Evolutionary conservation across 2,888 invertebrate species (phyloP), one percentile per base, ranked within the genome.

Genomic region (Girardia tigrina): DNA sequence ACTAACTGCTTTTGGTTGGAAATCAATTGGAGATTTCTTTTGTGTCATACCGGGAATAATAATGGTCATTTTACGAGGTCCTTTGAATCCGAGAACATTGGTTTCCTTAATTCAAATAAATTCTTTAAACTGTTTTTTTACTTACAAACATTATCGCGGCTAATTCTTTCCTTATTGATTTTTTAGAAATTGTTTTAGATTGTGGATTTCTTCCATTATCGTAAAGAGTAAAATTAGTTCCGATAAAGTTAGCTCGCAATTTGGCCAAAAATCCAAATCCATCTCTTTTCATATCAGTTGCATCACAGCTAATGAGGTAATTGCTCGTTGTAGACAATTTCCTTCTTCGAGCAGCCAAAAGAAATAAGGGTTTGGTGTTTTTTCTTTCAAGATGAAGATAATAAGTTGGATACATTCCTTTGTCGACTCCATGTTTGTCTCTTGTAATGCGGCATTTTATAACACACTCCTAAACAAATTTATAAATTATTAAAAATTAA

Each of bases 291-390:
- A 98, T 85, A 86, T 98, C 95, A 0, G 95, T 97, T 0, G 97
- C 94, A 85, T 98, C 98, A 8, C 92, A 92, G 2, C 95, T 94
- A 80, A 98, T 92, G 75, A 98, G 87, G 84, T 98, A 98, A 86
- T 98, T 98, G 73, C 95, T 94, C 0, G 98, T 98, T 70, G 94
- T 89, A 80, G 94, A 95, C 86, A 95, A 94, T 88, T 99, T 99
- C 72, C 98, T 88, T 84, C 97, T 97, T 75, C 98, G 88, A 0
- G 91, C 94, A 84, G 89, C 90, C 36, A 90, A 82, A 77, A 90
- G 83, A 81, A 90, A 89, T 69, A 88, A 85, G 88, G 89, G 81
- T 85, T 92, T 93, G 23, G 94, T 94, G 82, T 94, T 94, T 81
- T 94, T 94, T 79, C 92, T 88, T 84, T 98, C 97, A 79, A 98